Percentiles rank a stretch among this genome's conserved stretches.
phyloP scores from a whole-genome alignment of 2,888 invertebrate species.

The Dromius quadrimaculatus region DNA sequence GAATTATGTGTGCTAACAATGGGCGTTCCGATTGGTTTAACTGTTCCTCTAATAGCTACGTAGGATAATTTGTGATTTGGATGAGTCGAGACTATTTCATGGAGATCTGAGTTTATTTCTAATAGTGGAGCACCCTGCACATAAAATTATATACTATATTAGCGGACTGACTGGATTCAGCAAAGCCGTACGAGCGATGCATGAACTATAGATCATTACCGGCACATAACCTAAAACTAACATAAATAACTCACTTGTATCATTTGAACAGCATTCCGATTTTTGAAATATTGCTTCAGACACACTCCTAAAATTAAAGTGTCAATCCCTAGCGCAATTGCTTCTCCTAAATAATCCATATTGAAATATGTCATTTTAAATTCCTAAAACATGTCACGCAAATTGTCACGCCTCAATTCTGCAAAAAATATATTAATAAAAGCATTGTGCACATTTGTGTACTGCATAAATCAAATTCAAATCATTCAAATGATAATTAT shows the following conservation, averaged over 20 bases:
- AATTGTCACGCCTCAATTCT: neutral
- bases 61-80: slow-evolving; percentile 78
- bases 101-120: slow-evolving; percentile 75
- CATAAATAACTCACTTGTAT: slow-evolving; percentile 78
- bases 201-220: too few relatives aligned
- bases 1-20: slow-evolving; percentile 81
- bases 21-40: slow-evolving; percentile 81
- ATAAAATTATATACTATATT: slow-evolving; percentile 24
- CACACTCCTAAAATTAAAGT: slow-evolving; percentile 80
- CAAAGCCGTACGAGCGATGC: too few relatives aligned
- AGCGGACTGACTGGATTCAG: neutral
- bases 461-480: neutral
- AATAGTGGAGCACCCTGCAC: slow-evolving; percentile 78
- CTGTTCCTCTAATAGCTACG: slow-evolving; percentile 80
- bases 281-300: slow-evolving; percentile 79
- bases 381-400: slow-evolving; percentile 29
- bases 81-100: slow-evolving; percentile 73
- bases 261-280: slow-evolving; percentile 77
- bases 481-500: too few relatives aligned
- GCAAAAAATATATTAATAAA: slow-evolving; percentile 9
- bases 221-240: too few relatives aligned
- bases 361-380: slow-evolving; percentile 54
- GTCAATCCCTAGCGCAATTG: slow-evolving; percentile 80
- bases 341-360: slow-evolving; percentile 85
- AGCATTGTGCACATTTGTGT: neutral